Evolutionary conservation across 2,888 invertebrate species (phyloP).

Genomic region (Quadriops clusia): DNA sequence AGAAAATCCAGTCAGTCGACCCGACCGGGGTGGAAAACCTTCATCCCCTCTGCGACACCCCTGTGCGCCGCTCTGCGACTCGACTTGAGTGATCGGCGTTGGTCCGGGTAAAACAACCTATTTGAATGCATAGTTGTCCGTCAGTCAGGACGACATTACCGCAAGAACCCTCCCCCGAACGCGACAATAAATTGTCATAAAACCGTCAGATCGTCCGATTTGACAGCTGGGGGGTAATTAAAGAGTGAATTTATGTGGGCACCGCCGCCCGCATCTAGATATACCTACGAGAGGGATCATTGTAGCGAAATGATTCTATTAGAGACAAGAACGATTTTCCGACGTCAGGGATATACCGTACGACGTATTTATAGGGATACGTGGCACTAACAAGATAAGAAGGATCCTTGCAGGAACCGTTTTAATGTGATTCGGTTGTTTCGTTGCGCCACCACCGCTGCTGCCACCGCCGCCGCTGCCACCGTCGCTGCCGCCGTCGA

Average conservation of each 20-base stretch:
- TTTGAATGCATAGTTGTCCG: conserved; percentile 66
- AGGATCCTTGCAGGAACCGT: conserved; percentile 2
- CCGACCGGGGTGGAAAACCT: conserved; percentile 5
- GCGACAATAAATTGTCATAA: conserved; percentile 52
- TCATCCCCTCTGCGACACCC: conserved; percentile 9
- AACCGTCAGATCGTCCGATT: conserved; percentile 63
- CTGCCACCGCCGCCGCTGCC: too few species aligned
- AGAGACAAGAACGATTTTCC: conserved; percentile 10
- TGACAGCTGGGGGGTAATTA: conserved; percentile 46
- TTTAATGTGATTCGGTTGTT: too few species aligned
- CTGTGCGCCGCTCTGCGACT: neutral
- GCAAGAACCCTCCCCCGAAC: conserved; percentile 46
- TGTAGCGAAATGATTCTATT: conserved; percentile 19
- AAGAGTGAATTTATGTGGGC: conserved; percentile 39
- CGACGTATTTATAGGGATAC: conserved; percentile 9
- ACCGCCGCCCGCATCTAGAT: conserved; percentile 35
- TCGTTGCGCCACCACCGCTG: too few species aligned
- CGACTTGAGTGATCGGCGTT: conserved; percentile 20
- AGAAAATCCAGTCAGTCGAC: too few species aligned
- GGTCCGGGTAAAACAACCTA: conserved; percentile 51
- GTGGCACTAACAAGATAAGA: conserved; percentile 4
- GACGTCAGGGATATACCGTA: conserved; percentile 5
- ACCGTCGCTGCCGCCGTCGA: too few species aligned
- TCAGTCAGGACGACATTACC: conserved; percentile 55
- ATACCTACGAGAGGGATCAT: conserved; percentile 22